Evolutionary conservation across 2,113 vertebrate genomes (phyloP), one percentile per base, ranked within the genome.

Genomic region (Pionites leucogaster): DNA sequence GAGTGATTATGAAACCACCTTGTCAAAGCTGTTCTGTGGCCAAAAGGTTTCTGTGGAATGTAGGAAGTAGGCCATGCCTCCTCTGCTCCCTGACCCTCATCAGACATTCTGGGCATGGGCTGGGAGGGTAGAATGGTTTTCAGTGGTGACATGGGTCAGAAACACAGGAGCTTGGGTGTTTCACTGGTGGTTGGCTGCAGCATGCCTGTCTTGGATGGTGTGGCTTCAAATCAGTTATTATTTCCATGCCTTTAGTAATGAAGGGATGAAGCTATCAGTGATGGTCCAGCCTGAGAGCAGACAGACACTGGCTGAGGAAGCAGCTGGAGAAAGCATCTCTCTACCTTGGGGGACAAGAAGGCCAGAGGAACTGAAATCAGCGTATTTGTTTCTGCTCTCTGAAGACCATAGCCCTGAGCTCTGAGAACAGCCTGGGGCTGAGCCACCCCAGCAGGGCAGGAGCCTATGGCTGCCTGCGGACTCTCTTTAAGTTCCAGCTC

Each of bases 121-220:
- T 18, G 23, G 19, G 23, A 71, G 7, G 17, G 22, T 17, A 71
- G 8, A 28, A 16, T 52, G 46, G 9, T 44, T 44, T 70, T 62
- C 50, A 16, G 4, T 42, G 24, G 13, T 65, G 44, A 14, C 19
- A 8, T 6, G 15, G 22, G n/a, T 72, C 33, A 76, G 37, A 93
- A 68, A 44, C 4, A 22, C 9, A 17, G 16, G 37, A 63, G 11
- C 10, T 78, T 42, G 19, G 13, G 13, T n/a, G 19, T 11, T 37
- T 46, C 13, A 29, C 3, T 8, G 7, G 9, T 2, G 6, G 20
- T 14, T 93, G 47, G 33, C 39, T 71, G 47, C 67, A 85, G 6
- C 47, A 42, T 24, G 57, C 14, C 24, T 7, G 11, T 6, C 11
- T 4, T 1, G 1, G 13, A 15, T 0, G 0, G 20, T 20, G 44